Conservation (phyloP, 2,888 invertebrate genomes). For the Temnothorax ravouxi region DNA sequence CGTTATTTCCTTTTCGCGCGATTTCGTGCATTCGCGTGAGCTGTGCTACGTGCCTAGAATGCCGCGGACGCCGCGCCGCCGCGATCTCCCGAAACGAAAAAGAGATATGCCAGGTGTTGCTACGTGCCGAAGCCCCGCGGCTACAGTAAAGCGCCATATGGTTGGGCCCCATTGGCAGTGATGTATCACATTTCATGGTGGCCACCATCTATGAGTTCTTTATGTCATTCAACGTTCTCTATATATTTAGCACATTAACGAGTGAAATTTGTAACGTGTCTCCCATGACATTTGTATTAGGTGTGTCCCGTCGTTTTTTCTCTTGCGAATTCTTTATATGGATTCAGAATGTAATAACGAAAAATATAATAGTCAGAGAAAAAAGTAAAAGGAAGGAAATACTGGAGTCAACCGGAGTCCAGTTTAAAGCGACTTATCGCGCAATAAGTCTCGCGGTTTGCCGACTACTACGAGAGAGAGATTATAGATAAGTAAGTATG, state of each 20-base stretch:
- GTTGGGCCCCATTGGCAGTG: conserved; percentile 55
- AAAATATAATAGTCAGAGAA: not conserved
- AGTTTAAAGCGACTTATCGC: conserved; percentile 40
- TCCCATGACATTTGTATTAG: not conserved
- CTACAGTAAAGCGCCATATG: conserved; percentile 68
- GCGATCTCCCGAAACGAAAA: conserved; percentile 41
- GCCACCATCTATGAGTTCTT: conserved; percentile 27
- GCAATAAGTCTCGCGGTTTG: conserved; percentile 20
- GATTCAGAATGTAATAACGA: not conserved
- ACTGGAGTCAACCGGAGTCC: conserved; percentile 4
- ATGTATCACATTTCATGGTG: conserved; percentile 50
- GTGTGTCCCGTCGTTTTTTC: not conserved
- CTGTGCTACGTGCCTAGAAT: conserved; percentile 71
- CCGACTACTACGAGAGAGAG: not conserved
- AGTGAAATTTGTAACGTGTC: conserved; percentile 13
- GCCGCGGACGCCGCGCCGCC: conserved; percentile 32
- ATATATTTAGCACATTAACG: conserved; percentile 8
- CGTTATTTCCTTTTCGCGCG: conserved; percentile 75
- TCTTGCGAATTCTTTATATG: not conserved
- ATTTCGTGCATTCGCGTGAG: conserved; percentile 66
- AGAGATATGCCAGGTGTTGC: conserved; percentile 71
- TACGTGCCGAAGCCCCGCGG: conserved; percentile 48
- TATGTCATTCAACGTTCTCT: conserved; percentile 3
- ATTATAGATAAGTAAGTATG: conserved; percentile 53
- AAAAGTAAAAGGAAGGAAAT: not conserved